These are phyloP conservation scores for Brachypteracias leptosomus DNA, from an alignment of 2,113 vertebrate genomes.

Conservation along the genomic window DNA sequence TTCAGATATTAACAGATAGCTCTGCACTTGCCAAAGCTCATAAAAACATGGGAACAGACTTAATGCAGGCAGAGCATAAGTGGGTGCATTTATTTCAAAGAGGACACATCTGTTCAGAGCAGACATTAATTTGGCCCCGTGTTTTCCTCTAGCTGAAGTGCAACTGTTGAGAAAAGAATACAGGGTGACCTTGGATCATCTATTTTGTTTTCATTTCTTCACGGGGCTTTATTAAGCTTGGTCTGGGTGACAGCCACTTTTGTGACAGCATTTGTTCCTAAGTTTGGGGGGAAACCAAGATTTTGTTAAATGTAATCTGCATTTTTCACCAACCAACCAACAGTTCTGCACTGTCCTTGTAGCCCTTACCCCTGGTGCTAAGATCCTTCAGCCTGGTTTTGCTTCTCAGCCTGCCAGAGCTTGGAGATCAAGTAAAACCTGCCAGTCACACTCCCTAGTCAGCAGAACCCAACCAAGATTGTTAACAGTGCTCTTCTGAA, in stretches of 20 bases:
- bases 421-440: background rate
- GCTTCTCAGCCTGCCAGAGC: background rate
- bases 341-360: background rate
- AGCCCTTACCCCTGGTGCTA: background rate
- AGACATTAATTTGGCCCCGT: background rate
- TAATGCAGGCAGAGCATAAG: background rate
- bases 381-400: background rate
- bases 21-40: slow-evolving; percentile 37
- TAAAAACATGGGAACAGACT: background rate
- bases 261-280: background rate
- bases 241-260: background rate
- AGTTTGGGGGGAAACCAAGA: background rate
- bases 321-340: background rate
- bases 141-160: background rate
- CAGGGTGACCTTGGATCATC: background rate
- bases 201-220: background rate
- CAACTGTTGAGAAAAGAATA: background rate
- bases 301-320: background rate
- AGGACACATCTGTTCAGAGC: background rate
- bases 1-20: slow-evolving; percentile 56
- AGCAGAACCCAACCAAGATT: background rate
- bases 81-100: background rate
- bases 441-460: background rate
- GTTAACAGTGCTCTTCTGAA: background rate
- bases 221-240: background rate